Evolutionary conservation across 2,888 invertebrate species (phyloP).

Genomic region (Suillia variegata): DNA sequence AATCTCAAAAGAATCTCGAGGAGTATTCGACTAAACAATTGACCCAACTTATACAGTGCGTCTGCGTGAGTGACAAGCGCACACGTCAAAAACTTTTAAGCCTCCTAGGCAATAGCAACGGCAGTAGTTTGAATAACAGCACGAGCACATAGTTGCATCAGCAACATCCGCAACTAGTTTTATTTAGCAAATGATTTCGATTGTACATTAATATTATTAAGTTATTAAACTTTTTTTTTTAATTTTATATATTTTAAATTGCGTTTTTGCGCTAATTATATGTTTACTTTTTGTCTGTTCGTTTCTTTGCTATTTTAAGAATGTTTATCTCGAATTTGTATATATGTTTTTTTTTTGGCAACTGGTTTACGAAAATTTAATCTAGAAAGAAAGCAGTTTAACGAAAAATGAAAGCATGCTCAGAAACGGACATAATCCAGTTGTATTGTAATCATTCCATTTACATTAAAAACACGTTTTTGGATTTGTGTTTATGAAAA

Average conservation of each 20-base stretch:
- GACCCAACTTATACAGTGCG: slow-evolving; percentile 79
- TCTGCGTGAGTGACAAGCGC: slow-evolving; percentile 87
- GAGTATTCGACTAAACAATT: slow-evolving; percentile 92
- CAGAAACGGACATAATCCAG: too few species aligned
- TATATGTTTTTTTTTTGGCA: too few species aligned
- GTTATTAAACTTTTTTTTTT: not conserved
- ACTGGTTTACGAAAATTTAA: too few species aligned
- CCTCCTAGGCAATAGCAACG: slow-evolving; percentile 71
- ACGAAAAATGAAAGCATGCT: too few species aligned
- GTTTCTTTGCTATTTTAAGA: too few species aligned
- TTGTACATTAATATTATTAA: slow-evolving; percentile 6
- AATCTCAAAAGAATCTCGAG: slow-evolving; percentile 80
- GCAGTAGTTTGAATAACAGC: slow-evolving; percentile 39
- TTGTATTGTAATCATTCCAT: slow-evolving; percentile 16
- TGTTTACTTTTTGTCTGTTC: too few species aligned
- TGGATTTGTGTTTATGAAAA: not conserved
- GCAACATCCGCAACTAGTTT: not conserved
- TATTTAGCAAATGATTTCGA: slow-evolving; percentile 1
- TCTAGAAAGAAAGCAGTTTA: too few species aligned
- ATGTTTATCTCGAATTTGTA: too few species aligned
- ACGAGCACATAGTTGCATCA: slow-evolving; percentile 27
- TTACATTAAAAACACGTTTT: not conserved
- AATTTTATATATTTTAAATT: not conserved
- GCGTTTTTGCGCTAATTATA: too few species aligned
- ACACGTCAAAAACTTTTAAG: slow-evolving; percentile 78